A percentile compares a stretch with the other conserved stretches of the same genome.
Evolutionary conservation across 2,888 invertebrate species (phyloP).

Genomic region (Bellardia pandia): DNA sequence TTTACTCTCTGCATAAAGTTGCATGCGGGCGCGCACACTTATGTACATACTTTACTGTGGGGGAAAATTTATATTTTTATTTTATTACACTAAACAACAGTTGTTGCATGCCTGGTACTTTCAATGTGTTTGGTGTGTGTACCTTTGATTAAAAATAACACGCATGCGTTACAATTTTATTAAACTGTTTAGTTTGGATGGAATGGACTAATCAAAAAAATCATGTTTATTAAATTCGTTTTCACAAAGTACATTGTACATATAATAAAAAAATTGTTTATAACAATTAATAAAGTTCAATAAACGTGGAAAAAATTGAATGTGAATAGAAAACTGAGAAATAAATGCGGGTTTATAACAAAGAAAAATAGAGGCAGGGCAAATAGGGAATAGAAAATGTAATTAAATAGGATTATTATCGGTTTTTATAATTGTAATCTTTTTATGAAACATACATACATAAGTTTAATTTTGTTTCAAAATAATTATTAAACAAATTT

Average conservation of each 20-base stretch:
- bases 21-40: constrained; percentile 68
- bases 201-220: constrained; percentile 5
- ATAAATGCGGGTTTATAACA: constrained; percentile 41
- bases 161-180: constrained; percentile 66
- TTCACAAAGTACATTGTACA: constrained; percentile 12
- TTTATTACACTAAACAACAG: constrained; percentile 2
- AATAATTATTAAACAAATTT: too few relatives aligned
- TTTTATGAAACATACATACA: too few relatives aligned
- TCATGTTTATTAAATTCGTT: constrained; percentile 56
- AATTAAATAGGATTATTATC: neutral
- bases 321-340: constrained; percentile 1
- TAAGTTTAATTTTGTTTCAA: too few relatives aligned
- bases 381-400: neutral
- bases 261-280: constrained; percentile 19
- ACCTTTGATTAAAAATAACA: constrained; percentile 70
- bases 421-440: too few relatives aligned
- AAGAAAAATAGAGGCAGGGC: constrained; percentile 19
- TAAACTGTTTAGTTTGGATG: neutral
- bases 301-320: constrained; percentile 41
- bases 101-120: constrained; percentile 9
- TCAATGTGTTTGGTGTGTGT: constrained; percentile 13
- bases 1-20: constrained; percentile 65
- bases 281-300: constrained; percentile 66
- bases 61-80: neutral
- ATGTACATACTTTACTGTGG: neutral